A percentile compares a stretch with the other conserved stretches of the same genome.
These are phyloP conservation scores for Phrynocephalus versicolor DNA, from an alignment of 2,113 vertebrate species.

Conservation along the genomic window DNA sequence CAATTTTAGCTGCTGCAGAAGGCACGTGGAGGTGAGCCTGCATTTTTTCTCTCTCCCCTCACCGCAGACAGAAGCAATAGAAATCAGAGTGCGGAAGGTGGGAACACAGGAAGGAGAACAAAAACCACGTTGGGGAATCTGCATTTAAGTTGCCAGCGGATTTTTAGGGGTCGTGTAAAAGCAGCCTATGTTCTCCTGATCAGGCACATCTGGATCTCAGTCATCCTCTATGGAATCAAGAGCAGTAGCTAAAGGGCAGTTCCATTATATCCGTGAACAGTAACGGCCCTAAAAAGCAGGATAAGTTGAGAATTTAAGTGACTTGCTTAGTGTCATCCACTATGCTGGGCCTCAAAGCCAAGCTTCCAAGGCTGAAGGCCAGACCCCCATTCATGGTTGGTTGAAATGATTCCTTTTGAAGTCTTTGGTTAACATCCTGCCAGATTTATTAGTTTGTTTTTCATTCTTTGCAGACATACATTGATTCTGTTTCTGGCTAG, in stretches of 20 bases:
- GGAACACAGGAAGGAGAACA: too few species aligned
- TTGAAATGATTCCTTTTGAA: neutral
- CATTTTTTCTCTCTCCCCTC: too few species aligned
- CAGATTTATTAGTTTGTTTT: neutral
- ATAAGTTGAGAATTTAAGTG: too few species aligned
- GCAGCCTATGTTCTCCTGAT: too few species aligned
- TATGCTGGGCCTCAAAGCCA: neutral
- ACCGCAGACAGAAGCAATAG: too few species aligned
- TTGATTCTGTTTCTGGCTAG: neutral
- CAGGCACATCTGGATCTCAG: neutral
- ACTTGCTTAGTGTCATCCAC: neutral
- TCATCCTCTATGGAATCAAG: neutral
- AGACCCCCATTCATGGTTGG: too few species aligned
- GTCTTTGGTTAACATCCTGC: neutral
- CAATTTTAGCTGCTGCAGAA: too few species aligned
- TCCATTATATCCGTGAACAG: neutral
- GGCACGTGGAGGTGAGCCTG: too few species aligned
- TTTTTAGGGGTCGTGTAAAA: too few species aligned
- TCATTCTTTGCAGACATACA: neutral
- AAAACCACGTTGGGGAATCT: too few species aligned
- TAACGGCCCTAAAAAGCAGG: neutral
- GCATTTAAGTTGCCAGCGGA: too few species aligned
- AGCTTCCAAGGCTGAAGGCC: neutral
- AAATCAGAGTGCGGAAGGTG: too few species aligned
- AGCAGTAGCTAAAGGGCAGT: neutral